phyloP scores from a whole-genome alignment of 2,797 vertebrate species.

The Hippoglossus hippoglossus region DNA sequence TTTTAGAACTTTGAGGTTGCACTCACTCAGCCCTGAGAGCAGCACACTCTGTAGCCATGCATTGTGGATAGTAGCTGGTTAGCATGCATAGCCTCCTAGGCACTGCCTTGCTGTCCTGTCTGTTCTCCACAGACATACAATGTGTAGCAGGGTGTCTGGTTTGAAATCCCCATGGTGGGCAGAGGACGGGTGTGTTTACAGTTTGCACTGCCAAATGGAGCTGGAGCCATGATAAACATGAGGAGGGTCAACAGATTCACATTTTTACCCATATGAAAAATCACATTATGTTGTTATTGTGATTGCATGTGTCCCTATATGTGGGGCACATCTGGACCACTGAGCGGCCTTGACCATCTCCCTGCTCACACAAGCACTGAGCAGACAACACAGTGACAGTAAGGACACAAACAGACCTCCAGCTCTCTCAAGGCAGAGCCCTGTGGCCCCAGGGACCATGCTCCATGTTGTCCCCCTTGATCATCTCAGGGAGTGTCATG shows the following conservation, averaged over 20 bases:
- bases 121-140: too few species aligned
- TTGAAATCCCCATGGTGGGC: neutral
- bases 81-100: too few species aligned
- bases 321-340: neutral
- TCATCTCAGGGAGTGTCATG: slow-evolving; percentile 63
- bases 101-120: too few species aligned
- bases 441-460: slow-evolving; percentile 24
- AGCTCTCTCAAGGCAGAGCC: slow-evolving; percentile 39
- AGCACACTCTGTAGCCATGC: too few species aligned
- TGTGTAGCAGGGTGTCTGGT: neutral
- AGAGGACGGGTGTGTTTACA: too few species aligned
- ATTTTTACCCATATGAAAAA: too few species aligned
- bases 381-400: slow-evolving; percentile 35
- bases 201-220: too few species aligned
- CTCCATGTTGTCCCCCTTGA: slow-evolving; percentile 67
- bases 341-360: slow-evolving; percentile 1
- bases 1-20: too few species aligned
- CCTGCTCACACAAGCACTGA: slow-evolving; percentile 18
- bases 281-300: neutral
- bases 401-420: slow-evolving; percentile 44
- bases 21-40: too few species aligned
- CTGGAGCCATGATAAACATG: too few species aligned
- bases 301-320: neutral
- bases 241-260: too few species aligned
- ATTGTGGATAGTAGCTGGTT: too few species aligned